Base-by-base conservation (phyloP, 1,140 invertebrate genomes). In the Mya arenaria region DNA sequence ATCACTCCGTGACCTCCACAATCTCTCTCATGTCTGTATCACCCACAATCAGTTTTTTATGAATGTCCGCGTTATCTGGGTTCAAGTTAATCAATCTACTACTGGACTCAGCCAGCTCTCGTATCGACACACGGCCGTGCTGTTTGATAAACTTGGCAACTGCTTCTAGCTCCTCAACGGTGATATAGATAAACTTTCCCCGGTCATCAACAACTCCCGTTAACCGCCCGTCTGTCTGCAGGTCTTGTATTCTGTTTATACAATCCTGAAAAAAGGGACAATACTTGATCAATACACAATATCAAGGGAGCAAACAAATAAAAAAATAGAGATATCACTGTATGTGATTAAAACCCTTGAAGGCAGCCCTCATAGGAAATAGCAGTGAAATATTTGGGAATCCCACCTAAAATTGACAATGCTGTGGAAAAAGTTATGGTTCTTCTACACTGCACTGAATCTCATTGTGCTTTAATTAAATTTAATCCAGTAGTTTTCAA, bases 101-200 rank as follows among this genome's bases (percentile, higher is more conserved):
- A 84, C 98, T 99, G 89, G 96, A 96, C 92, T 99, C 98, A 0
- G 96, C 98, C 62, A 99, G 93, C 89, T 99, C 99, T 5, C 95
- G 91, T 17, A 99, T 97, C 0, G 97, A 97, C 0, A 99, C 96
- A 85, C 99, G 93, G 0, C 99, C 99, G 75, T 98, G 94, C 92
- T 99, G 98, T 88, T 95, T 96, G 1, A 99, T 97, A 92, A 99
- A 99, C 91, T 98, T 98, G 0, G 98, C 98, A 8, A 99, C 97
- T 82, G 96, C 95, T 87, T 97, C 95, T 63, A 99, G 93, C 92
- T 99, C 99, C 44, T 96, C 95, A 86, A 96, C 94, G 0, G 98
- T 98, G 52, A 99, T 97, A 90, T 98, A 99, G 88, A 99, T 99
- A 91, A 99, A 99, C 93, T 99, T 99, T 32, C 99, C 99, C 86